Percentiles rank a stretch among this genome's conserved stretches.
Evolutionary conservation across 1,140 invertebrate genomes (phyloP).

Genomic region (Rhizoglyphus robini): DNA sequence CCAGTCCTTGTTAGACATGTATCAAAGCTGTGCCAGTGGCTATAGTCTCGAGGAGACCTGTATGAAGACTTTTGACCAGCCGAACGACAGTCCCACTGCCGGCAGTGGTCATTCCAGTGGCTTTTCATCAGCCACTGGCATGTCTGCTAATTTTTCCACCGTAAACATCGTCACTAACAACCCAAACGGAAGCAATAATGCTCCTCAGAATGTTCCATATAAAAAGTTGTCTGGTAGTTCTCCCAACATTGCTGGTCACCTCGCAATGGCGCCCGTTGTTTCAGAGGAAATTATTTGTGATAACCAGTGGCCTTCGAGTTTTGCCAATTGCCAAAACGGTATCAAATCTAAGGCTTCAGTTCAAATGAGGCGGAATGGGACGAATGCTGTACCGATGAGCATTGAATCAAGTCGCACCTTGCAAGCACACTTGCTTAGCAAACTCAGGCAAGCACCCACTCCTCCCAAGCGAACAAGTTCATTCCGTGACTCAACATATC

Average conservation of each 20-base stretch:
- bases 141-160: not conserved
- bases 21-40: conserved; percentile 75
- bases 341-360: conserved; percentile 37
- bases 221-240: conserved; percentile 18
- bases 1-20: conserved; percentile 83
- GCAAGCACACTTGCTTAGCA: conserved; percentile 1
- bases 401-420: conserved; percentile 1
- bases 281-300: not conserved
- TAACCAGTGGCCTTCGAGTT: conserved; percentile 2
- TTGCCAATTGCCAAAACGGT: not conserved
- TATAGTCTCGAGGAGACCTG: conserved; percentile 34
- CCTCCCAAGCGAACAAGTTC: conserved; percentile 85
- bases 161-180: not conserved
- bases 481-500: conserved; percentile 31
- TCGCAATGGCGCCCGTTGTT: not conserved
- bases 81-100: conserved; percentile 5
- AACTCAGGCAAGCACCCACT: conserved; percentile 50
- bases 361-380: conserved; percentile 43
- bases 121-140: not conserved
- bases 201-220: not conserved
- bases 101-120: conserved; percentile 3
- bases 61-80: conserved; percentile 35
- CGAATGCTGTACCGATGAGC: not conserved
- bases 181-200: not conserved
- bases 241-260: conserved; percentile 19